These are phyloP conservation scores for Stenopsyche tienmushanensis DNA, from an alignment of 1,140 invertebrate genomes.

Conservation along the genomic window DNA sequence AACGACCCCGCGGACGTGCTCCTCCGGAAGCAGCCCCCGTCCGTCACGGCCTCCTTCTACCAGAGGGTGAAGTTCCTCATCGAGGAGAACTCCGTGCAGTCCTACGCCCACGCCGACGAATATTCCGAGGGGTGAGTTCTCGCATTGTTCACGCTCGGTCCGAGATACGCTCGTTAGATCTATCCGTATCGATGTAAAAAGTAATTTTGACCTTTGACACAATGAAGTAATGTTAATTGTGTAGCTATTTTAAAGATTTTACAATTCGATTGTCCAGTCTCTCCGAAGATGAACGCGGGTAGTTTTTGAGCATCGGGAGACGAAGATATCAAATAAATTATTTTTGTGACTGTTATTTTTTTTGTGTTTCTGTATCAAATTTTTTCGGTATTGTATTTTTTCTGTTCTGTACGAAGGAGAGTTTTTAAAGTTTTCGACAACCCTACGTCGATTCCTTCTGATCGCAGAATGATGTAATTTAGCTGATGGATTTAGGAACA, in stretches of 20 bases:
- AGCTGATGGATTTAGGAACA: constrained; percentile 19
- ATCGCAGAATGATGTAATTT: constrained; percentile 9
- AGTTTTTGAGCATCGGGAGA: not conserved
- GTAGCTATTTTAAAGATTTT: not conserved
- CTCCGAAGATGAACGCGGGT: not conserved
- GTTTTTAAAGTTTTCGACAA: constrained; percentile 16
- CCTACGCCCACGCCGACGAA: constrained; percentile 94
- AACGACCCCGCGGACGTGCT: constrained; percentile 95
- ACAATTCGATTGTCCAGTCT: not conserved
- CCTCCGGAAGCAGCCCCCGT: constrained; percentile 91
- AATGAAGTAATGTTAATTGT: not conserved
- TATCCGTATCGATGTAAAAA: not conserved
- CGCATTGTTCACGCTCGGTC: constrained; percentile 27
- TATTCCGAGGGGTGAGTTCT: constrained; percentile 95
- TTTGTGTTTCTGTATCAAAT: too few relatives aligned
- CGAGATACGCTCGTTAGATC: too few relatives aligned
- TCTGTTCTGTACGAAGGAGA: constrained; percentile 20
- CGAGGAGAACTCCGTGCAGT: constrained; percentile 97
- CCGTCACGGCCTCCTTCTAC: constrained; percentile 95
- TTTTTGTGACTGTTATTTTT: too few relatives aligned
- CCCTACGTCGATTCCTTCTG: not conserved
- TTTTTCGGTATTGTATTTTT: too few relatives aligned
- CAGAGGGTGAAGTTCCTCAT: constrained; percentile 98
- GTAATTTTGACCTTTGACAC: not conserved
- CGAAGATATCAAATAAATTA: too few relatives aligned